A percentile compares a stretch with the other conserved stretches of the same genome.
Conservation (phyloP, 2,888 invertebrate species). For the Hypsopygia costalis region DNA sequence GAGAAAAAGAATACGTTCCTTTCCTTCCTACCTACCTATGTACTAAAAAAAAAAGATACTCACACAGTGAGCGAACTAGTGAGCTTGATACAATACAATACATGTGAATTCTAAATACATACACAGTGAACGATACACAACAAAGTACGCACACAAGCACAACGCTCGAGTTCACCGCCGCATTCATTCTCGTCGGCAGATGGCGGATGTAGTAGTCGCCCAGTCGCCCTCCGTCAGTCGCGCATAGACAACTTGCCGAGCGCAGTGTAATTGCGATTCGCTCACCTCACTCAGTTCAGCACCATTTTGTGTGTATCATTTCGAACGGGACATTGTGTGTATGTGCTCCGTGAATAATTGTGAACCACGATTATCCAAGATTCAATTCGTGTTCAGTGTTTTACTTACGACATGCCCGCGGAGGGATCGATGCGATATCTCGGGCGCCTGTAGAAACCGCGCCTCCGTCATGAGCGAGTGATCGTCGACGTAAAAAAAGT, state of each 20-base stretch:
- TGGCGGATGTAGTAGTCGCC: slow-evolving; percentile 79
- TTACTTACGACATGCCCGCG: slow-evolving; percentile 69
- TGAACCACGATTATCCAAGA: slow-evolving; percentile 53
- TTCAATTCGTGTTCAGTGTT: slow-evolving; percentile 54
- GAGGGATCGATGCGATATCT: slow-evolving; percentile 76
- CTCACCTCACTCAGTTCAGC: slow-evolving; percentile 46
- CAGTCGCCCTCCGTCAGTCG: slow-evolving; percentile 76
- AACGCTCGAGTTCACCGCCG: slow-evolving; percentile 63
- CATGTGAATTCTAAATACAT: slow-evolving; percentile 43
- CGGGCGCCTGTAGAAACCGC: slow-evolving; percentile 75
- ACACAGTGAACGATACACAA: slow-evolving; percentile 28
- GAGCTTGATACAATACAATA: no score
- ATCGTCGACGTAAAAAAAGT: slow-evolving; percentile 78
- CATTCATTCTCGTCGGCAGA: slow-evolving; percentile 80
- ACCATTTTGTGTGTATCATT: slow-evolving; percentile 77
- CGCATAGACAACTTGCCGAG: slow-evolving; percentile 76
- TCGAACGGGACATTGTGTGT: slow-evolving; percentile 78
- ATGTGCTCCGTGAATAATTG: slow-evolving; percentile 74
- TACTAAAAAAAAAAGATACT: slow-evolving; percentile 66
- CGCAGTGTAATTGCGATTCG: slow-evolving; percentile 59
- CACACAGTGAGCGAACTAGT: slow-evolving; percentile 45
- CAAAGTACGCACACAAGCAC: slow-evolving; percentile 45
- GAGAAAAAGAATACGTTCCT: slow-evolving; percentile 48
- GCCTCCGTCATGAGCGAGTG: slow-evolving; percentile 79
- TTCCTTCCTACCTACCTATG: slow-evolving; percentile 49